Percentiles rank a stretch among this genome's conserved stretches.
Evolutionary conservation across 1,140 invertebrate species (phyloP).

Genomic region (Bradysia coprophila): DNA sequence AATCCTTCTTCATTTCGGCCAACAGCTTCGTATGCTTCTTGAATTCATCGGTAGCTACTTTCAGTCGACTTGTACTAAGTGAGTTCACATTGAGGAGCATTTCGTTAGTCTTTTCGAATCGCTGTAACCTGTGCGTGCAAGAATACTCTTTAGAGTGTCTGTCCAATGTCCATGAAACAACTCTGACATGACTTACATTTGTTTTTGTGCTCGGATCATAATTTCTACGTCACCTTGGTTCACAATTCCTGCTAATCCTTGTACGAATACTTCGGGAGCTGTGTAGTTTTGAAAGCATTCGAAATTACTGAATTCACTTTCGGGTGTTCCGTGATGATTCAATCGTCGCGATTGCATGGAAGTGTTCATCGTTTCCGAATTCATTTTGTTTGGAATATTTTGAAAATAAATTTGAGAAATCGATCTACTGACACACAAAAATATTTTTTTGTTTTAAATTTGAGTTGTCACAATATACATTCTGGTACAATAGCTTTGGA

Average conservation of each 20-base stretch:
- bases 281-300: conserved; percentile 81
- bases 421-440: too few species aligned
- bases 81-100: conserved; percentile 92
- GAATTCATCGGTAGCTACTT: conserved; percentile 66
- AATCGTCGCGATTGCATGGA: conserved; percentile 4
- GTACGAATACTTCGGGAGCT: conserved; percentile 76
- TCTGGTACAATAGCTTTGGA: too few species aligned
- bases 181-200: conserved; percentile 47
- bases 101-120: conserved; percentile 95
- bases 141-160: too few species aligned
- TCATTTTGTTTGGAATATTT: too few species aligned
- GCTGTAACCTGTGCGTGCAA: conserved; percentile 86
- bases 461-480: too few species aligned
- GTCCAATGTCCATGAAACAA: conserved; percentile 14
- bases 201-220: conserved; percentile 80
- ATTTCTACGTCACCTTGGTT: conserved; percentile 79
- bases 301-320: conserved; percentile 42
- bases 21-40: conserved; percentile 75
- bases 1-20: conserved; percentile 46
- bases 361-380: conserved; percentile 4
- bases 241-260: conserved; percentile 74
- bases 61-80: conserved; percentile 59
- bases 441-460: too few species aligned
- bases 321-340: conserved; percentile 29
- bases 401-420: too few species aligned